Conservation (phyloP, 2,113 vertebrate species). For the Mormoops blainvillei region DNA sequence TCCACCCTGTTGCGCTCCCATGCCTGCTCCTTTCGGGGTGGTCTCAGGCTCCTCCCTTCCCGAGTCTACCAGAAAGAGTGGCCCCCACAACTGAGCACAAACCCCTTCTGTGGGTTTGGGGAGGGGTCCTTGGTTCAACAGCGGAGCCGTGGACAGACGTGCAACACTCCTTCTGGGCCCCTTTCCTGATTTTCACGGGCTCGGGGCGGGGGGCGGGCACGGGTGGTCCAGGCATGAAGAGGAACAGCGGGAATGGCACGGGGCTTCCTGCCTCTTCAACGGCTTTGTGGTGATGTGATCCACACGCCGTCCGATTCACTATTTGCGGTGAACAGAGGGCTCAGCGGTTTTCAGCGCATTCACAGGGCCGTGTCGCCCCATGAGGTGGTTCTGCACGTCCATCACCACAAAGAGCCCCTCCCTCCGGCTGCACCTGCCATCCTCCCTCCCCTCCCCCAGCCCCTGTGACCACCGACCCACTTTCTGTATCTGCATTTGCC, state of each 20-base stretch:
- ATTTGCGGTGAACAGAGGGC: neutral
- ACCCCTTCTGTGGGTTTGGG: neutral
- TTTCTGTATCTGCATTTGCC: neutral
- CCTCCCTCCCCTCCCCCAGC: no score
- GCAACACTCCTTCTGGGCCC: neutral
- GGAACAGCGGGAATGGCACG: no score
- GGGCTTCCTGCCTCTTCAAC: no score
- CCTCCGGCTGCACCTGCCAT: no score
- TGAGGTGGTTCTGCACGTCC: no score
- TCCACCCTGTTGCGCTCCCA: no score
- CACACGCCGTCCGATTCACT: no score
- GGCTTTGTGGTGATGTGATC: no score
- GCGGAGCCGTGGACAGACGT: fast-evolving
- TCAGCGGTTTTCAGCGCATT: neutral
- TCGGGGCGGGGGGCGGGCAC: neutral
- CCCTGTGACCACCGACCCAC: neutral
- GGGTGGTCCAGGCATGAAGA: no score
- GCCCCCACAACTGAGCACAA: neutral
- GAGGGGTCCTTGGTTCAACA: no score
- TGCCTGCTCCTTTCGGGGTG: neutral
- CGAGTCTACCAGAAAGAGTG: neutral
- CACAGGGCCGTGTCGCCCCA: no score
- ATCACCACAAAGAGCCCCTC: neutral
- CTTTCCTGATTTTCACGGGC: no score
- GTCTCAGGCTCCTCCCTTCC: neutral